Evolutionary conservation across 2,797 vertebrate species (phyloP).

Genomic region (Otolemur crassicaudatus): DNA sequence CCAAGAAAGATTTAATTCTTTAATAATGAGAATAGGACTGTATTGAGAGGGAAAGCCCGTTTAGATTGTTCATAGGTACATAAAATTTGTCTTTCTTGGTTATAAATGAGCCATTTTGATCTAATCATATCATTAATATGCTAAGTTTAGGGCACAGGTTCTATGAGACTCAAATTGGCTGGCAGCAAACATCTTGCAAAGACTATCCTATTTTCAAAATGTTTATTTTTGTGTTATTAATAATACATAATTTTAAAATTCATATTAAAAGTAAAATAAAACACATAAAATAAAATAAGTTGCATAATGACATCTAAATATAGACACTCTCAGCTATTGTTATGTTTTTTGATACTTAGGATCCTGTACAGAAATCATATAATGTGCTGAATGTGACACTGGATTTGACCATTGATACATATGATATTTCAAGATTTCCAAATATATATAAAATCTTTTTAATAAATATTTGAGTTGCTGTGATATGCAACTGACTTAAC

Average conservation of each 20-base stretch:
- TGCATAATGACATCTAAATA: slow-evolving; percentile 15
- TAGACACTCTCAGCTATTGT: neutral
- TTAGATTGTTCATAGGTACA: slow-evolving; percentile 22
- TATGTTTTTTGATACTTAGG: slow-evolving; percentile 54
- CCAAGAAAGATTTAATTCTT: slow-evolving; percentile 57
- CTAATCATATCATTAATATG: neutral
- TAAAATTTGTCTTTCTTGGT: slow-evolving; percentile 15
- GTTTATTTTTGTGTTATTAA: slow-evolving; percentile 9
- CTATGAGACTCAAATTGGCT: slow-evolving; percentile 11
- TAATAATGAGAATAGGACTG: slow-evolving; percentile 51
- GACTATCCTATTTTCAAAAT: slow-evolving; percentile 62
- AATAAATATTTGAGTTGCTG: neutral
- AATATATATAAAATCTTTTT: slow-evolving; percentile 12
- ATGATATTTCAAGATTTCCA: neutral
- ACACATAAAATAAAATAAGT: neutral
- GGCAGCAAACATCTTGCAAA: slow-evolving; percentile 8
- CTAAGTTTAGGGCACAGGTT: slow-evolving; percentile 6
- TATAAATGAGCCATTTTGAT: neutral
- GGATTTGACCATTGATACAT: slow-evolving; percentile 62
- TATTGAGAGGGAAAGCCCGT: neutral
- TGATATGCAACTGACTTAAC: neutral
- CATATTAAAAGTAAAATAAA: neutral
- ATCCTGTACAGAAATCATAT: slow-evolving; percentile 79
- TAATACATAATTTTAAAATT: neutral
- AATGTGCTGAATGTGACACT: slow-evolving; percentile 57